phyloP scores from a whole-genome alignment of 2,797 vertebrate species.

The Rhabdomys pumilio region DNA sequence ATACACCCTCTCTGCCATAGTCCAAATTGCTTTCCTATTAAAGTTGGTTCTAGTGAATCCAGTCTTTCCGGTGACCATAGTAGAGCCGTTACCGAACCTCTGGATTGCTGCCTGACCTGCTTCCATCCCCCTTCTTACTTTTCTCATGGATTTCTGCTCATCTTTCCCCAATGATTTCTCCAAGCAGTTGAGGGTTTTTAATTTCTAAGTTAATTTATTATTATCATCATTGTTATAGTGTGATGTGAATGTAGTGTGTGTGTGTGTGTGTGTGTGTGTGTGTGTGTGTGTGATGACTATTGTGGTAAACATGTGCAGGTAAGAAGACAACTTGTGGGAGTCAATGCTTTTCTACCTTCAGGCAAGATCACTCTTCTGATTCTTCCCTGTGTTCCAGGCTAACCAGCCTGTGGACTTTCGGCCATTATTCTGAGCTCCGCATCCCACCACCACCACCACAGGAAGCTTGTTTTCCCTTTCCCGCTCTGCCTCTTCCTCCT shows the following conservation, averaged over 20 bases:
- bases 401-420: background rate
- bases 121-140: background rate
- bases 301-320: background rate
- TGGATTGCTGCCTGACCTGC: background rate
- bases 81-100: background rate
- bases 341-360: background rate
- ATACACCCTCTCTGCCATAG: background rate
- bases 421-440: background rate
- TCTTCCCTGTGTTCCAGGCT: background rate
- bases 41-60: background rate
- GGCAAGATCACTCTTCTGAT: background rate
- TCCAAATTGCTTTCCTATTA: background rate
- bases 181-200: background rate
- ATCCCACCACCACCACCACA: background rate
- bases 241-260: background rate
- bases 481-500: background rate
- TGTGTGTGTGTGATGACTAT: background rate
- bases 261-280: background rate
- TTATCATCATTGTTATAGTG: background rate
- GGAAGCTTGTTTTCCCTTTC: background rate
- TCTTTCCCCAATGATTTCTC: constrained; percentile 35
- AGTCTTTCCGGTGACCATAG: background rate
- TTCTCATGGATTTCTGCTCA: background rate
- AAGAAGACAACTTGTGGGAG: background rate
- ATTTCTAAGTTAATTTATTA: background rate